phyloP scores from a whole-genome alignment of 1,140 invertebrate species.

The Gonatopus flavifemur region DNA sequence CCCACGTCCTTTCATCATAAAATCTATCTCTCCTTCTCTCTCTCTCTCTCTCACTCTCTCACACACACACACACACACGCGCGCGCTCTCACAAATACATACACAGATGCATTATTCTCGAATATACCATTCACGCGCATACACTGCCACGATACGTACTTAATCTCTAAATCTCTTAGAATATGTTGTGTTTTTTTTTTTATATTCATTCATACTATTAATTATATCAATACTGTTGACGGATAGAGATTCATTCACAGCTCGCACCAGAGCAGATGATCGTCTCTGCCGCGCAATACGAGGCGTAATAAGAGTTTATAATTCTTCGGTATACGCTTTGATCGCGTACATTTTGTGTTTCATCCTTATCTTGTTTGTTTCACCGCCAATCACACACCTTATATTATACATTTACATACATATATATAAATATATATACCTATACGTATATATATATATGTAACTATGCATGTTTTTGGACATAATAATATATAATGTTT shows the following conservation, averaged over 20 bases:
- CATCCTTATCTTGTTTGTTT: conserved; percentile 7
- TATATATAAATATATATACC: too few species aligned
- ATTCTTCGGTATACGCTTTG: conserved; percentile 12
- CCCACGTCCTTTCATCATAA: conserved; percentile 10
- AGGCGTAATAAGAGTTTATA: conserved; percentile 38
- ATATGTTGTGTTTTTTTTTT: conserved; percentile 34
- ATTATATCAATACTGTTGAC: conserved; percentile 61
- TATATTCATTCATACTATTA: conserved; percentile 58
- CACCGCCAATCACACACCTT: conserved; percentile 8
- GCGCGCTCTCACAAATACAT: conserved; percentile 7
- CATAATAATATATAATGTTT: too few species aligned
- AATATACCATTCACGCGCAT: conserved; percentile 29
- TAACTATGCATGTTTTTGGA: conserved; percentile 19
- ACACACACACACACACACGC: conserved; percentile 7
- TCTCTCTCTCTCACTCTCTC: conserved; percentile 11
- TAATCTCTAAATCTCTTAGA: conserved; percentile 52
- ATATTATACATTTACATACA: background rate
- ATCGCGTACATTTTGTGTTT: conserved; percentile 13
- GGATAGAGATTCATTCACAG: conserved; percentile 60
- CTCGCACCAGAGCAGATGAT: conserved; percentile 47
- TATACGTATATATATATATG: too few species aligned
- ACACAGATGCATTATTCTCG: conserved; percentile 11
- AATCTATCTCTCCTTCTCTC: conserved; percentile 6
- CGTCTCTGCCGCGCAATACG: conserved; percentile 45
- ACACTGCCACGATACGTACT: conserved; percentile 54